phyloP scores from a whole-genome alignment of 2,888 invertebrate genomes.

The Ethmia dodecea region DNA sequence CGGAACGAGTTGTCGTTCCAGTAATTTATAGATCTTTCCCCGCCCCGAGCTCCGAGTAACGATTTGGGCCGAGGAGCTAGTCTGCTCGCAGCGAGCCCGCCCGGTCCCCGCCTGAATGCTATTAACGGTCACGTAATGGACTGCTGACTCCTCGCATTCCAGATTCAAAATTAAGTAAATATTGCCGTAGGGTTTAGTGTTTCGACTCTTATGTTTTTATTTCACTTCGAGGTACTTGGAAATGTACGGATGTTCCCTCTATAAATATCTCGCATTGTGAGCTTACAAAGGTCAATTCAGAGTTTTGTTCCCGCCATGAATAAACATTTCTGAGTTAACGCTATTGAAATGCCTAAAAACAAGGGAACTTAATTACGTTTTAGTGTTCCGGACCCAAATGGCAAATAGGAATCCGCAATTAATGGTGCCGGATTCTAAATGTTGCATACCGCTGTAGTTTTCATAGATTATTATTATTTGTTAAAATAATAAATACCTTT shows the following conservation, averaged over 20 bases:
- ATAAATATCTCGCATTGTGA: conserved; percentile 42
- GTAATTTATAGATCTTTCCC: conserved; percentile 73
- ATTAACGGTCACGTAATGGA: conserved; percentile 69
- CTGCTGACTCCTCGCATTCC: conserved; percentile 58
- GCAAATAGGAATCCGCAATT: not conserved
- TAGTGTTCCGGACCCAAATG: not conserved
- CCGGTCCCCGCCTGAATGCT: conserved; percentile 43
- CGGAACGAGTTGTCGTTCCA: conserved; percentile 71
- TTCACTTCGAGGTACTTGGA: conserved; percentile 47
- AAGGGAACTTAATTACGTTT: not conserved
- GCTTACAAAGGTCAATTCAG: conserved; percentile 30
- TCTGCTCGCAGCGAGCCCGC: conserved; percentile 28
- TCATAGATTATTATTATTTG: not conserved
- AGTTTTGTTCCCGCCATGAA: conserved; percentile 26
- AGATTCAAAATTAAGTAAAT: conserved; percentile 67
- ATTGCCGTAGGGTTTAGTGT: conserved; percentile 53
- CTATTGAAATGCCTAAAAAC: conserved; percentile 1
- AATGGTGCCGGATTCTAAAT: too few relatives aligned
- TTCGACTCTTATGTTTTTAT: conserved; percentile 45
- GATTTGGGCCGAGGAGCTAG: conserved; percentile 47
- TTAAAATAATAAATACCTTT: too few relatives aligned
- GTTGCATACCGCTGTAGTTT: not conserved
- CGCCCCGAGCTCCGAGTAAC: conserved; percentile 59
- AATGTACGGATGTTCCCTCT: conserved; percentile 38
- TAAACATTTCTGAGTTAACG: conserved; percentile 5